phyloP scores from a whole-genome alignment of 1,140 invertebrate genomes.

The Drosophila nannoptera region DNA sequence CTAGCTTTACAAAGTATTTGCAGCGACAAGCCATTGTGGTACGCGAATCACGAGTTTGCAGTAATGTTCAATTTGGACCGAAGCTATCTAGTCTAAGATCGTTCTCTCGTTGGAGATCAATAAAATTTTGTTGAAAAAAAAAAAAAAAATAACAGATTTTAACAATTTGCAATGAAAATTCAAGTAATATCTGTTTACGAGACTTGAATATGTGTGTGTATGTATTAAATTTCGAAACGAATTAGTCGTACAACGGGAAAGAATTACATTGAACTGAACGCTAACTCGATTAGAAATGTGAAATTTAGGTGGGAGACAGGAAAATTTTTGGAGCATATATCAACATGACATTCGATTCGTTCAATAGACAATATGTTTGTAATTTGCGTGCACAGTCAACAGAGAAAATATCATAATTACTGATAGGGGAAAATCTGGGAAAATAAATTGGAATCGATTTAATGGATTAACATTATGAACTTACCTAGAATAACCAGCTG shows the following conservation, averaged over 20 bases:
- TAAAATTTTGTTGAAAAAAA: neutral
- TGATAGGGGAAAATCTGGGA: neutral
- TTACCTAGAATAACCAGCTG: constrained; percentile 28
- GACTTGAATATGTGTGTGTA: too few relatives aligned
- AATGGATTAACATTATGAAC: neutral
- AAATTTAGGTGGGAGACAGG: too few relatives aligned
- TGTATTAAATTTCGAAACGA: too few relatives aligned
- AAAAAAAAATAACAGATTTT: neutral
- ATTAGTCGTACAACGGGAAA: too few relatives aligned
- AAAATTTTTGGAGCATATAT: too few relatives aligned
- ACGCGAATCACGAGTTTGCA: too few relatives aligned
- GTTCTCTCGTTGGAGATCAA: too few relatives aligned
- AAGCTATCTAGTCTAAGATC: too few relatives aligned
- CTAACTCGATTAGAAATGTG: constrained; percentile 4
- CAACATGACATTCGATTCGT: neutral
- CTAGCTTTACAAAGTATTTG: constrained; percentile 38
- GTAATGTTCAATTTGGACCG: too few relatives aligned
- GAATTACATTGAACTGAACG: neutral
- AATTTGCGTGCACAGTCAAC: too few relatives aligned
- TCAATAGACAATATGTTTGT: too few relatives aligned
- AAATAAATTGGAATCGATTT: too few relatives aligned
- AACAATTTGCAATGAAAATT: neutral
- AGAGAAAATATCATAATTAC: neutral
- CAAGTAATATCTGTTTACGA: neutral
- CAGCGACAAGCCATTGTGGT: constrained; percentile 57